A percentile compares a stretch with the other conserved stretches of the same genome.
These are phyloP conservation scores for Styela clava DNA, from an alignment of 23 tunicate species.

Conservation along the genomic window DNA sequence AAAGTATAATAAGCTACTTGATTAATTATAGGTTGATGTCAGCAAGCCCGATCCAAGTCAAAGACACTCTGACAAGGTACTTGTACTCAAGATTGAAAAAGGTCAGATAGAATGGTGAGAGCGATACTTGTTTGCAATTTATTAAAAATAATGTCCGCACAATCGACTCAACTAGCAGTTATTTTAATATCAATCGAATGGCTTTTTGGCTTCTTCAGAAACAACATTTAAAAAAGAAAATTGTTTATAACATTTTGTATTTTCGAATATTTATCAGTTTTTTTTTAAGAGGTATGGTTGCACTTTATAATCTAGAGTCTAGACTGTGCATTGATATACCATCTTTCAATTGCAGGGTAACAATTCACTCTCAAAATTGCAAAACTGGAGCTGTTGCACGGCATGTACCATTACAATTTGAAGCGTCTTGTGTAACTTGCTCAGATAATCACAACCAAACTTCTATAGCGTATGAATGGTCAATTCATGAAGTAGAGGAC, in stretches of 20 bases:
- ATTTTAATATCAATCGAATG: too few relatives aligned
- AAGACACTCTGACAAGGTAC: background rate
- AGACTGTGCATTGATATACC: too few relatives aligned
- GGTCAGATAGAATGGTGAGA: constrained; percentile 1
- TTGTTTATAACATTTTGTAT: too few relatives aligned
- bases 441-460: background rate
- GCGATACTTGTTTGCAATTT: too few relatives aligned
- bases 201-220: too few relatives aligned
- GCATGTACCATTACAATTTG: constrained; percentile 10
- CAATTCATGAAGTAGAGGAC: constrained; percentile 32
- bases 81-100: background rate
- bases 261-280: too few relatives aligned
- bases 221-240: too few relatives aligned
- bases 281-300: too few relatives aligned
- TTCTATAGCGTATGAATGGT: background rate
- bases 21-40: background rate
- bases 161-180: too few relatives aligned
- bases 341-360: constrained; percentile 6
- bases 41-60: background rate
- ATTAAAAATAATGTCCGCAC: too few relatives aligned
- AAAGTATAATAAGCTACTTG: too few relatives aligned
- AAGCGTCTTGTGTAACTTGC: constrained; percentile 21
- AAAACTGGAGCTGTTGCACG: background rate
- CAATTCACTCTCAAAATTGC: constrained; percentile 11
- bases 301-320: too few relatives aligned